These are phyloP conservation scores for Zosterops hypoxanthus DNA, from an alignment of 2,113 vertebrate genomes.

Conservation along the genomic window DNA sequence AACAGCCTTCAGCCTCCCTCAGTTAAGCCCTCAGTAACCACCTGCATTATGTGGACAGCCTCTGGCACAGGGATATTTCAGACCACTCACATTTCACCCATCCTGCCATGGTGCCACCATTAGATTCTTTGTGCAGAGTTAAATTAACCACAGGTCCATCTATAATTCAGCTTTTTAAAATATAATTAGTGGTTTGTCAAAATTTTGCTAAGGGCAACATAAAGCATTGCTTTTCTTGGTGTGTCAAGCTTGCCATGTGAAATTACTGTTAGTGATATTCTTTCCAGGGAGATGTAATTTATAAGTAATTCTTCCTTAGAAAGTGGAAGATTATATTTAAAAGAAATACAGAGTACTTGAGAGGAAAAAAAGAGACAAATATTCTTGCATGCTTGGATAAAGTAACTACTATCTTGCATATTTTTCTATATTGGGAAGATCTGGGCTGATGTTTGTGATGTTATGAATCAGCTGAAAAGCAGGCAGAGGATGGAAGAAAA, in stretches of 20 bases:
- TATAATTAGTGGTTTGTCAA: slow-evolving; percentile 19
- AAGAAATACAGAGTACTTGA: slow-evolving; percentile 41
- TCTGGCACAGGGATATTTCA: neutral
- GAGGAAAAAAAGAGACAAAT: neutral
- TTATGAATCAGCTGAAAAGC: slow-evolving; percentile 51
- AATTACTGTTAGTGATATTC: neutral
- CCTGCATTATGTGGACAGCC: neutral
- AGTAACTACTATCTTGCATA: slow-evolving; percentile 24
- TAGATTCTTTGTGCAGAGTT: neutral
- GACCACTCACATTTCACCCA: neutral
- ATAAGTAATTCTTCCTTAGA: slow-evolving; percentile 38
- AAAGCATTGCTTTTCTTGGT: neutral
- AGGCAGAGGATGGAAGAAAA: neutral
- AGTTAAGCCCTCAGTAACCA: neutral
- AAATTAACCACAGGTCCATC: neutral
- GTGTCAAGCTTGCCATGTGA: neutral
- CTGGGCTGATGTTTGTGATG: neutral
- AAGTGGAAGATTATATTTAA: slow-evolving; percentile 42
- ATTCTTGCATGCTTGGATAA: neutral
- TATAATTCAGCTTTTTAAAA: slow-evolving; percentile 8
- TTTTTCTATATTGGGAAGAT: slow-evolving; percentile 24
- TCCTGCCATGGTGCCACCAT: neutral
- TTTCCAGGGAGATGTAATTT: slow-evolving; percentile 1
- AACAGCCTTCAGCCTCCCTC: neutral
- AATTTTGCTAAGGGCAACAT: neutral